Evolutionary conservation across 2,113 vertebrate genomes (phyloP).

Genomic region (Prochilodus magdalenae): DNA sequence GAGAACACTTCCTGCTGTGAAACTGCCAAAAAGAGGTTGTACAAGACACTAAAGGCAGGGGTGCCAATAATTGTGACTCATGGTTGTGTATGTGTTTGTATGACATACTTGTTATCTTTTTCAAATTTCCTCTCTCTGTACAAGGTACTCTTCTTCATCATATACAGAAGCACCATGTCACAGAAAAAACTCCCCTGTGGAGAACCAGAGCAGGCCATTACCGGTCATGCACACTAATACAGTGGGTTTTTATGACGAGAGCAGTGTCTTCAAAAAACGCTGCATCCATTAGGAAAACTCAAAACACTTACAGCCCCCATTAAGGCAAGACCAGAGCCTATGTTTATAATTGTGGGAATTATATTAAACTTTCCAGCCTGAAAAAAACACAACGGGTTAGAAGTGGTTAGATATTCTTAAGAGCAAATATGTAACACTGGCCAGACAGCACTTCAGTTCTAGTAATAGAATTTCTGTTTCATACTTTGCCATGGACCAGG

Average conservation of each 20-base stretch:
- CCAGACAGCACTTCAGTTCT: neutral
- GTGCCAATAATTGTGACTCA: no score
- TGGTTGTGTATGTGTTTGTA: neutral
- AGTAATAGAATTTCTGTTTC: slow-evolving; percentile 2
- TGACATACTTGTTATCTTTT: slow-evolving; percentile 74
- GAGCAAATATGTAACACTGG: neutral
- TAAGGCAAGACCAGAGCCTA: slow-evolving; percentile 86
- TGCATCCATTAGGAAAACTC: neutral
- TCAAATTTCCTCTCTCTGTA: slow-evolving; percentile 89
- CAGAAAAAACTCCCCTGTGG: slow-evolving; percentile 88
- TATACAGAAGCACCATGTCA: slow-evolving; percentile 86
- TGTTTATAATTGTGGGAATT: slow-evolving; percentile 85
- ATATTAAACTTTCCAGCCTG: slow-evolving; percentile 92
- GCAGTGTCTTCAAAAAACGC: neutral
- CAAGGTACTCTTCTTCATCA: slow-evolving; percentile 85
- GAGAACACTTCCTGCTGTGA: no score
- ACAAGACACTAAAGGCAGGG: no score
- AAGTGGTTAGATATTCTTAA: neutral
- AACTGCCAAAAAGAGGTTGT: no score
- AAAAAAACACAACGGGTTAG: neutral
- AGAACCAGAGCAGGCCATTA: neutral
- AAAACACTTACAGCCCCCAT: slow-evolving; percentile 87
- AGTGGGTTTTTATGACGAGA: neutral
- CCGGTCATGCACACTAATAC: neutral
- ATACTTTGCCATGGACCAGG: slow-evolving; percentile 89